These are phyloP conservation scores for Prietella phreatophila DNA, from an alignment of 2,113 vertebrate species.

Conservation along the genomic window DNA sequence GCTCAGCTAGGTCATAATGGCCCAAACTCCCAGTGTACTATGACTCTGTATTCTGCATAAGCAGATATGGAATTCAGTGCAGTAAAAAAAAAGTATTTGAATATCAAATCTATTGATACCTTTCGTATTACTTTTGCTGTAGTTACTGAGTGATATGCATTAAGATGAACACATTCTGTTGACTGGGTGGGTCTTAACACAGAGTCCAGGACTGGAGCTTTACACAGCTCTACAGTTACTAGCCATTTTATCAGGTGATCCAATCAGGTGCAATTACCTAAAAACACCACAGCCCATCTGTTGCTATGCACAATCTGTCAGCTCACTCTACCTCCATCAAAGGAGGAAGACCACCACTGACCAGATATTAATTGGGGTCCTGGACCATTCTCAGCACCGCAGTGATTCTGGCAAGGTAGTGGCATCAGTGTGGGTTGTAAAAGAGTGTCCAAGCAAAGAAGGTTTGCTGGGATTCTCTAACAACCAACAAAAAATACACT, in stretches of 20 bases:
- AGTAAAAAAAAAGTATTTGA: background rate
- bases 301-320: conserved; percentile 17
- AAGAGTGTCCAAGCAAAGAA: background rate
- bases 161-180: background rate
- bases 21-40: background rate
- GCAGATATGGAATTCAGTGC: background rate
- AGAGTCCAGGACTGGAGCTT: background rate
- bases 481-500: background rate
- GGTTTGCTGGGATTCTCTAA: background rate
- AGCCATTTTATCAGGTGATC: conserved; percentile 1
- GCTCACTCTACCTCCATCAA: conserved; percentile 12
- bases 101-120: background rate
- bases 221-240: background rate
- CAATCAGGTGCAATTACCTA: conserved; percentile 9
- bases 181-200: background rate
- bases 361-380: conserved; percentile 25
- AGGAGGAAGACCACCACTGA: conserved; percentile 18
- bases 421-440: background rate
- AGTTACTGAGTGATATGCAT: background rate
- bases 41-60: background rate
- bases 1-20: background rate
- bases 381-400: conserved; percentile 19
- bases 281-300: background rate
- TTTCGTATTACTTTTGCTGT: background rate
- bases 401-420: conserved; percentile 4